Evolutionary conservation across 2,113 vertebrate genomes (phyloP).

Genomic region (Furnarius figulus): DNA sequence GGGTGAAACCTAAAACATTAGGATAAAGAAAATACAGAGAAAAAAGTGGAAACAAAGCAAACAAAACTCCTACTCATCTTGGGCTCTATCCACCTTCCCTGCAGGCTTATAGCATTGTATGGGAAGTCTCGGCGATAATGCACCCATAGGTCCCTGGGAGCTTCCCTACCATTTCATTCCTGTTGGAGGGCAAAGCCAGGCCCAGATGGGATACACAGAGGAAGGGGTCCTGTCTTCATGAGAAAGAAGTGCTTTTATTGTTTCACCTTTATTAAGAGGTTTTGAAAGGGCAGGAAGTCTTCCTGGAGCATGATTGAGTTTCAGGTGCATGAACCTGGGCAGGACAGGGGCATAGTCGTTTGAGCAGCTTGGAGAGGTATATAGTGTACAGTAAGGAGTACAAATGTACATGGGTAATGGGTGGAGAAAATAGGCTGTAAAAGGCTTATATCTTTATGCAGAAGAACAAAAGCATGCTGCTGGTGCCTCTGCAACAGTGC

Average conservation of each 20-base stretch:
- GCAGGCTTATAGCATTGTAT: accelerated
- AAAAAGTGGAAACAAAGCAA: not conserved
- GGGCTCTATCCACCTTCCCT: not conserved
- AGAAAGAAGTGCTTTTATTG: not conserved
- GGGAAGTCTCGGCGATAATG: not conserved
- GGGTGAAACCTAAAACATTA: not conserved
- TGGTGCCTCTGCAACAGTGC: not conserved
- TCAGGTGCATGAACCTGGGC: not conserved
- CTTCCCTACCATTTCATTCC: not conserved
- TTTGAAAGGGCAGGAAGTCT: not conserved
- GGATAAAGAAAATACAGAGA: not conserved
- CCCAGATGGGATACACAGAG: not conserved
- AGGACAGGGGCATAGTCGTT: not conserved
- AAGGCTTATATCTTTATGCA: not conserved
- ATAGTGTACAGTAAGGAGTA: not conserved
- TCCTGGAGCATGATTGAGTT: not conserved
- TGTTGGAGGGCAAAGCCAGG: not conserved
- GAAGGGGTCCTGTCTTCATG: not conserved
- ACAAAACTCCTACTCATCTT: not conserved
- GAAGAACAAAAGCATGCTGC: not conserved
- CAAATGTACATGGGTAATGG: not conserved
- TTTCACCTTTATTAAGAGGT: not conserved
- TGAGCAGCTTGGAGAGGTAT: not conserved
- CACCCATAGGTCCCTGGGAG: accelerated
- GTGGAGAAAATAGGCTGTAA: not conserved